Evolutionary conservation across 2,888 invertebrate genomes (phyloP).

Genomic region (Drosophila koepferae): DNA sequence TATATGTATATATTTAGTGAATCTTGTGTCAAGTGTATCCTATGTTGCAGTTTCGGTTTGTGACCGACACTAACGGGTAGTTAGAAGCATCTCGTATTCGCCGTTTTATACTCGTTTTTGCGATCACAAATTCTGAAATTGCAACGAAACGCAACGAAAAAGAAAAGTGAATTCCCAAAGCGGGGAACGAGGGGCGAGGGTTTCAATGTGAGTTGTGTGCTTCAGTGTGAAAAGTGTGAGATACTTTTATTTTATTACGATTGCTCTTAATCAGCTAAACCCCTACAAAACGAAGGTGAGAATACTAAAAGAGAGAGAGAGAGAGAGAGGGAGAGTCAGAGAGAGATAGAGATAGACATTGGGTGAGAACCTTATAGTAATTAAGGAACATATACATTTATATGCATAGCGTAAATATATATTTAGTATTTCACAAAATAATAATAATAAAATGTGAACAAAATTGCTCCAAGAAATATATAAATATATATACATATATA

Average conservation of each 20-base stretch:
- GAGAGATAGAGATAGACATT: neutral
- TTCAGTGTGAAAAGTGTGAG: constrained; percentile 33
- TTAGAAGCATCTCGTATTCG: constrained; percentile 17
- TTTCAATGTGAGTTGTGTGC: constrained; percentile 26
- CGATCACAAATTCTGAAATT: constrained; percentile 86
- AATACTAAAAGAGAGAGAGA: neutral
- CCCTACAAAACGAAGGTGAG: neutral
- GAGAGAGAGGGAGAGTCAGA: neutral
- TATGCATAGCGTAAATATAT: neutral
- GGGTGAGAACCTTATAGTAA: neutral
- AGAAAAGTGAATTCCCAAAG: neutral
- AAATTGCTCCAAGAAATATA: neutral
- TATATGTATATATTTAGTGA: neutral
- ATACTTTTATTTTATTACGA: constrained; percentile 19
- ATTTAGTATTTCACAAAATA: neutral
- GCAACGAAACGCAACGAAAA: constrained; percentile 71
- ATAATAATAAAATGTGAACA: neutral
- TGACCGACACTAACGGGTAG: constrained; percentile 86
- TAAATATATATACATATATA: neutral
- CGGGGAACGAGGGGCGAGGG: neutral
- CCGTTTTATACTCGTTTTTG: constrained; percentile 84
- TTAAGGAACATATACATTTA: neutral
- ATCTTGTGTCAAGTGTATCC: constrained; percentile 11
- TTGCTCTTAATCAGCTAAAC: constrained; percentile 16
- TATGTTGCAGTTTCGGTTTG: constrained; percentile 85